Base-by-base conservation (phyloP, 35 echinoderm and acorn worm species). In the Heliocidaris tuberculata region DNA sequence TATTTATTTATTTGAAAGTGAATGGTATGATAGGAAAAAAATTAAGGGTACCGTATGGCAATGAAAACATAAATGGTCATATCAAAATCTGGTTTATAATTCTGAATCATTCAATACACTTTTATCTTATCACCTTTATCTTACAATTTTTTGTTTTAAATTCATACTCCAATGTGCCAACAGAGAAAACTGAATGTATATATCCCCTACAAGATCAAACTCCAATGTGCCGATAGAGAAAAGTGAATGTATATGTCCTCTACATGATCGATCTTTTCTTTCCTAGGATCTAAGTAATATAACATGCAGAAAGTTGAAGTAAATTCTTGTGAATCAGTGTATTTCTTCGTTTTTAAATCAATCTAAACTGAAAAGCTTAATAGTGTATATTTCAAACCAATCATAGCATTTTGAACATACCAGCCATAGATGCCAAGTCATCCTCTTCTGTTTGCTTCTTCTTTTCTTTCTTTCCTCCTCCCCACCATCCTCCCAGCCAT, bases 401-500 rank as follows among this genome's bases (percentile, higher is more conserved):
- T 56, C 52, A 56, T 15, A 56, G 6, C 52, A 56, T 0, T 27
- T 27, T 70, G 24, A 48, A 47, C 93, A 91, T 50, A 96, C 95
- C 86, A 60, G 95, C 95, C 29, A 95, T 89, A 94, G 95, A 94
- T 47, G 59, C 89, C 9, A 97, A 47, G 35, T 97, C 95, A 60
- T 96, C 96, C 15, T 88, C 70, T 93, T 99, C 97, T 95, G 95
- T 94, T 13, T 49, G 16, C 90, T 95, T 95, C 85, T 97, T 95
- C 86, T 99, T 86, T 87, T 94, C 42, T 92, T 99, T 97, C 88
- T 97, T 97, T 24, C 94, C 95, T 85, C 98, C 98, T 16, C 98
- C 98, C 85, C 96, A 96, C 94, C 96, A 99, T 71, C 97, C 97
- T 11, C 98, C 98, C 85, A 97, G 95, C 96, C 97, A 97, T 32